Percentiles rank a stretch among this genome's conserved stretches.
These are phyloP conservation scores for Agrilus planipennis DNA, from an alignment of 1,140 invertebrate genomes.

Conservation along the genomic window DNA sequence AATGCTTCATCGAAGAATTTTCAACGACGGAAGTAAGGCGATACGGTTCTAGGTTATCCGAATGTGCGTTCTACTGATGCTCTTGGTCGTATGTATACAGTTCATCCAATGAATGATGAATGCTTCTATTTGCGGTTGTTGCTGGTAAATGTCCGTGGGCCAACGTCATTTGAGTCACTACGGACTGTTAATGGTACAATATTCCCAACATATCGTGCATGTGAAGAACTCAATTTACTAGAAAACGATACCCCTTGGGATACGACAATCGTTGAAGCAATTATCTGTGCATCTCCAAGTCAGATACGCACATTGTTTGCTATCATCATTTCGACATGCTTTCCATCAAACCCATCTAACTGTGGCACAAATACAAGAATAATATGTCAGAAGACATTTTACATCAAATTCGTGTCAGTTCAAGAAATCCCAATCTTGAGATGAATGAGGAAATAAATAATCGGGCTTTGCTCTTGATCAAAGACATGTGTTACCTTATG, in stretches of 20 bases:
- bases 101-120: slow-evolving; percentile 25
- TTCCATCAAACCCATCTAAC: slow-evolving; percentile 5
- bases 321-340: slow-evolving; percentile 25
- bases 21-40: slow-evolving; percentile 14
- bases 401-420: slow-evolving; percentile 14
- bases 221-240: slow-evolving; percentile 11
- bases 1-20: slow-evolving; percentile 15
- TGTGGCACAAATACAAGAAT: slow-evolving; percentile 28
- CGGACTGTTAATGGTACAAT: slow-evolving; percentile 8
- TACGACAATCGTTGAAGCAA: slow-evolving; percentile 24
- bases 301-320: slow-evolving; percentile 36
- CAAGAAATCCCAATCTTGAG: slow-evolving; percentile 22
- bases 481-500: slow-evolving; percentile 31
- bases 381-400: slow-evolving; percentile 22
- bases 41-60: slow-evolving; percentile 17
- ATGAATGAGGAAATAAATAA: slow-evolving; percentile 26
- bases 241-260: slow-evolving; percentile 33
- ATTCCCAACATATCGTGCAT: slow-evolving; percentile 14
- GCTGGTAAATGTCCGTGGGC: slow-evolving; percentile 4
- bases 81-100: slow-evolving; percentile 26
- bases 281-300: slow-evolving; percentile 21
- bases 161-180: neutral
- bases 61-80: slow-evolving; percentile 9
- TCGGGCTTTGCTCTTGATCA: slow-evolving; percentile 27
- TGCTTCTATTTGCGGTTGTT: slow-evolving; percentile 12